Evolutionary conservation across 2,888 invertebrate genomes (phyloP), one percentile per base, ranked within the genome.

Genomic region (Meganola albula): DNA sequence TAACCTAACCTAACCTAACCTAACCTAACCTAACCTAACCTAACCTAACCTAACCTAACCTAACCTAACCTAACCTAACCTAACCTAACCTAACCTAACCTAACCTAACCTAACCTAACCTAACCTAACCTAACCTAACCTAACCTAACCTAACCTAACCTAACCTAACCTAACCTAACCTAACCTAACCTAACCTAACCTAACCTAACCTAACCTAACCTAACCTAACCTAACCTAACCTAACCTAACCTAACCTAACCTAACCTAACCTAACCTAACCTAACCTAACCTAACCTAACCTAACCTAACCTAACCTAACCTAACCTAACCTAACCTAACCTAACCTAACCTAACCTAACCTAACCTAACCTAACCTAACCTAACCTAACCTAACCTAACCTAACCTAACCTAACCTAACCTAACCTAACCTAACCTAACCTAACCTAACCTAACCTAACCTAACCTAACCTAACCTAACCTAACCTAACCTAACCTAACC

Each of bases 251-350:
- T 36, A 36, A 36, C 36, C 36, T 36, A 36, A 36, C 36, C 35
- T 32, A 40, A 45, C 45, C 46, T 43, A 46, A 46, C 46, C 46
- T 43, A 46, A 47, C 46, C 46, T 47, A 46, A 46, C 46, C 46
- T 46, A 46, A 46, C 46, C 46, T 46, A 43, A 46, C 46, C 46
- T 46, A 46, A 45, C 45, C 45, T 45, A 45, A 42, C 42, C 45
- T 42, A 42, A 45, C 45, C 45, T 45, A 45, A 45, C 45, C 45
- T 45, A 45, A 46, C 46, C 46, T 46, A 46, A 46, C 46, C 43
- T 46, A 43, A 43, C 43, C 42, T 40, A 37, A 40, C 40, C 40
- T 40, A 39, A 39, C 39, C 39, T 39, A 39, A 40, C 44, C 40
- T 40, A 40, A 40, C 40, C 40, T 40, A 40, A 40, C 40, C 40